Base-by-base conservation (phyloP, 1,140 invertebrate genomes). In the Chrysomallon squamiferum region DNA sequence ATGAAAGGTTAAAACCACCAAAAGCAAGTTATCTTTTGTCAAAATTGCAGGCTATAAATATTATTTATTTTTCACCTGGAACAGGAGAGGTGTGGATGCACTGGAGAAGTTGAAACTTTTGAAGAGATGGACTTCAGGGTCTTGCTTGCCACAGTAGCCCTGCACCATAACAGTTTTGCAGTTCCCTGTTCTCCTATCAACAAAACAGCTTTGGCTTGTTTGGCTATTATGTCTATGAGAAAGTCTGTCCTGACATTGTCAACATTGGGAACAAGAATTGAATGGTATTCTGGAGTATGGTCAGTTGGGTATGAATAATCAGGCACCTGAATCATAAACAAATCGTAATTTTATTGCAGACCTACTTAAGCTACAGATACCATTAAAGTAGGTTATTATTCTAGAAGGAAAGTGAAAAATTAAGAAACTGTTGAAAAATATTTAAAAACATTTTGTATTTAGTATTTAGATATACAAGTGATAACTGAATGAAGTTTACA, bases 131-230 rank as follows among this genome's bases (percentile, higher is more conserved):
- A 89, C 88, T 77, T 98, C 96, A 4, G 93, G 90, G 85, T 96
- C 95, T 70, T 92, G 93, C 84, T 95, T 95, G 74, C 92, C 93
- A 90, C 96, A 95, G 79, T 95, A 97, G 6, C 93, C 91, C 84
- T 97, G 96, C 88, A 98, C 93, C 91, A 98, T 97, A 0, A 97
- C 93, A 1, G 95, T 97, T 88, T 99, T 2, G 93, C 95, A 1
- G 95, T 96, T 38, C 96, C 96, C 79, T 96, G 95, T 87, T 98
- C 96, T 61, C 96, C 96, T 72, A 96, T 91, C 20, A 98, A 85
- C 41, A 96, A 82, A 0, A 95, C 93, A 11, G 92, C 89, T 90
- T 93, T 84, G 90, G 91, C 87, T 87, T 97, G 94, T 82, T 93
- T 93, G 22, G 94, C 93, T 54, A 97, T 94, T 20, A 92, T 90